Evolutionary conservation across 2,113 vertebrate genomes (phyloP).

Genomic region (Bettongia penicillata): DNA sequence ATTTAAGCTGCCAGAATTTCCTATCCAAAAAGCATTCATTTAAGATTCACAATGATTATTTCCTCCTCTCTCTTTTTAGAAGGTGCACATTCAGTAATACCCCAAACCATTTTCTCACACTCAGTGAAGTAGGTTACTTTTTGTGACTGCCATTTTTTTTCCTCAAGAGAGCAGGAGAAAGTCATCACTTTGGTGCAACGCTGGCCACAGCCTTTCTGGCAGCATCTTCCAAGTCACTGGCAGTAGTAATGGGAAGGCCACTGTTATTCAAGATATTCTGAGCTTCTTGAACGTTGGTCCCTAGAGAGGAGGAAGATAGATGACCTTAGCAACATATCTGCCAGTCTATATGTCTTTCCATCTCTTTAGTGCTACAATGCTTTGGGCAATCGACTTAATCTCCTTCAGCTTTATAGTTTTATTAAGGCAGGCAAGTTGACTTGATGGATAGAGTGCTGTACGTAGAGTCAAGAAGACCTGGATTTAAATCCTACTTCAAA

Average conservation of each 20-base stretch:
- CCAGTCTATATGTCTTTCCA: not conserved
- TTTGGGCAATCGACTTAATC: not conserved
- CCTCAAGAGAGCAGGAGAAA: not conserved
- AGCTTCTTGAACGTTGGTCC: slow-evolving; percentile 96
- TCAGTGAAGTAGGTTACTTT: slow-evolving; percentile 28
- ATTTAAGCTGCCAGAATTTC: not conserved
- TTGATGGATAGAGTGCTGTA: not conserved
- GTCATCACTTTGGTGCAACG: slow-evolving; percentile 87
- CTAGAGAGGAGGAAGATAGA: slow-evolving; percentile 77
- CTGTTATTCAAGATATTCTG: slow-evolving; percentile 93
- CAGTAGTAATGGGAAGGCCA: slow-evolving; percentile 93
- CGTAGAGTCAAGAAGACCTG: not conserved
- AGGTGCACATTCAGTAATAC: not conserved
- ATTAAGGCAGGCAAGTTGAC: not conserved
- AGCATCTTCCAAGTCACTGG: slow-evolving; percentile 94
- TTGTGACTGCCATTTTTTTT: slow-evolving; percentile 2
- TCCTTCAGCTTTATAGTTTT: not conserved
- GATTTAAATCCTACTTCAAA: not conserved
- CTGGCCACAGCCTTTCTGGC: slow-evolving; percentile 95
- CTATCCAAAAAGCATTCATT: slow-evolving; percentile 20
- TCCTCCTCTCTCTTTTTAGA: not conserved
- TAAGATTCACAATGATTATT: slow-evolving; percentile 16
- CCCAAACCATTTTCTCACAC: slow-evolving; percentile 35
- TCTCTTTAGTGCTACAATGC: not conserved
- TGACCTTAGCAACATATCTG: not conserved